Percentiles rank a stretch among this genome's conserved stretches.
Evolutionary conservation across 2,888 invertebrate genomes (phyloP).

Genomic region (Tribolium freemani): DNA sequence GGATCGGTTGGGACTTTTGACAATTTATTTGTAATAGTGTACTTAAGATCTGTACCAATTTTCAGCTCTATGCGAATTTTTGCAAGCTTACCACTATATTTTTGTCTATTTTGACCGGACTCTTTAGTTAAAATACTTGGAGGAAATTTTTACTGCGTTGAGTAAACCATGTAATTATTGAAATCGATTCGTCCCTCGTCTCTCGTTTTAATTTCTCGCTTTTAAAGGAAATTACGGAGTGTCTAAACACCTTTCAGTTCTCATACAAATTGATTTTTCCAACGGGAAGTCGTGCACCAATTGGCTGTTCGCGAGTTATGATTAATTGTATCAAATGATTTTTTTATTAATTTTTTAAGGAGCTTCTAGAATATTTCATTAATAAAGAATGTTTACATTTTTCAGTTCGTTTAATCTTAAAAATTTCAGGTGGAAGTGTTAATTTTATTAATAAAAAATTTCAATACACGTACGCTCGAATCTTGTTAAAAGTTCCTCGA

Average conservation of each 20-base stretch:
- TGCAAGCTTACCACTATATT: too few species aligned
- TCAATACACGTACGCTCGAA: background rate
- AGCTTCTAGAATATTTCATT: background rate
- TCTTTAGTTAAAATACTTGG: background rate
- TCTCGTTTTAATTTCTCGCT: background rate
- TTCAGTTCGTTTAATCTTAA: background rate
- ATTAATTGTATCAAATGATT: too few species aligned
- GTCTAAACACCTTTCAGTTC: background rate
- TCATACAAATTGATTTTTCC: background rate
- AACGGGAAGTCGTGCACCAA: background rate
- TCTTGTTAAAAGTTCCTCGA: conserved; percentile 2
- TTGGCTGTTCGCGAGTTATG: too few species aligned
- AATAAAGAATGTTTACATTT: background rate
- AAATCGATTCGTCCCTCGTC: background rate
- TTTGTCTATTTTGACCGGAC: too few species aligned
- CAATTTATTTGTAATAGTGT: too few species aligned
- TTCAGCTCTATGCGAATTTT: too few species aligned
- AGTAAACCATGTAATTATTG: background rate
- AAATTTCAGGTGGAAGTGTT: background rate
- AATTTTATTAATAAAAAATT: background rate
- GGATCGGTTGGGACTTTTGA: too few species aligned
- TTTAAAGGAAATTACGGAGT: background rate
- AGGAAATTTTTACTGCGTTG: background rate
- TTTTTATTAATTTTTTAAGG: too few species aligned
- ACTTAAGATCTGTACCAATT: too few species aligned